These are phyloP conservation scores for Montipora efflorescens DNA, from an alignment of 64 coral and sea anemone species.

Conservation along the genomic window DNA sequence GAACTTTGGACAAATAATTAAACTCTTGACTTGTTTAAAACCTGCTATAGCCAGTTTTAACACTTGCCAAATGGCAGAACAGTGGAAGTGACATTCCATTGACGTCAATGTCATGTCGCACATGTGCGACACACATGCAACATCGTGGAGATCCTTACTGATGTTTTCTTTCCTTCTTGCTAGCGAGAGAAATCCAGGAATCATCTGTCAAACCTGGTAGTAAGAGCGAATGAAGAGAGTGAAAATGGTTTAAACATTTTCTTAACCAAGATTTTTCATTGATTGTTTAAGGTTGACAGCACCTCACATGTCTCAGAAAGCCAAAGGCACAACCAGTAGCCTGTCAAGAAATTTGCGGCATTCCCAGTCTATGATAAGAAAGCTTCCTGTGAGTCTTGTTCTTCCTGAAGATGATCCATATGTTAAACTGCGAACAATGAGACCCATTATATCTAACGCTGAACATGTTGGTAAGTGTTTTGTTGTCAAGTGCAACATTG, in stretches of 20 bases:
- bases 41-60: too few relatives aligned
- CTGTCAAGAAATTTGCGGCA: conserved; percentile 13
- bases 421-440: conserved; percentile 45
- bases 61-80: too few relatives aligned
- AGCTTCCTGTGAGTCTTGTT: neutral
- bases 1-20: too few relatives aligned
- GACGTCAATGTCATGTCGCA: too few relatives aligned
- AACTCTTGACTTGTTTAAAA: too few relatives aligned
- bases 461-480: conserved; percentile 60
- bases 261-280: neutral
- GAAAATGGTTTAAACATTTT: neutral
- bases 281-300: conserved; percentile 8
- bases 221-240: too few relatives aligned
- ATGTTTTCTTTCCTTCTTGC: too few relatives aligned
- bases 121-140: too few relatives aligned
- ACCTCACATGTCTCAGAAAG: neutral
- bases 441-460: conserved; percentile 53
- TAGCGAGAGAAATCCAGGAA: too few relatives aligned
- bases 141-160: too few relatives aligned
- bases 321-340: neutral
- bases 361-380: conserved; percentile 65
- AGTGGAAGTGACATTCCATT: too few relatives aligned
- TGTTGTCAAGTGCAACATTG: neutral
- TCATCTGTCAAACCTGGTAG: too few relatives aligned
- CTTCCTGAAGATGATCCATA: conserved; percentile 38